These are phyloP conservation scores for Odontomachus brunneus DNA, from an alignment of 1,140 invertebrate genomes.

Conservation along the genomic window DNA sequence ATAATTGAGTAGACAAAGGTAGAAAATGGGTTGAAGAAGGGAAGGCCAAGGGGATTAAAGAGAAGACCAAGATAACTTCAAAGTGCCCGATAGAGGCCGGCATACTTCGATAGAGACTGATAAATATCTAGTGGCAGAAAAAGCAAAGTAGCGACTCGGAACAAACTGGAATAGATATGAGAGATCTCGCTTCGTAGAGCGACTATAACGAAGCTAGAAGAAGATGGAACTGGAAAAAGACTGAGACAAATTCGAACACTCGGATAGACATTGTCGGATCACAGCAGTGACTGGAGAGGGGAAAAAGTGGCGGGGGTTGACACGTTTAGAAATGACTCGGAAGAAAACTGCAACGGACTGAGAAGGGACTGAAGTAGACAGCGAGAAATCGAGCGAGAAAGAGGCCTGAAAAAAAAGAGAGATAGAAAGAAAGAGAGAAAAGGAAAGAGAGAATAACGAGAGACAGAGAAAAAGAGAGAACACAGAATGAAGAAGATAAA, in stretches of 20 bases:
- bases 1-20: background rate
- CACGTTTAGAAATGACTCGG: conserved; percentile 25
- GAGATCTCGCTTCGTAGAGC: background rate
- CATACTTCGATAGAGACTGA: background rate
- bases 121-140: background rate
- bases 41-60: background rate
- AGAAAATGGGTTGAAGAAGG: background rate
- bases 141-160: background rate
- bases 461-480: too few relatives aligned
- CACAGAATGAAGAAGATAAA: too few relatives aligned
- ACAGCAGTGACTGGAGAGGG: conserved; percentile 5
- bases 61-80: background rate
- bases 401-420: background rate
- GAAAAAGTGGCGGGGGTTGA: background rate
- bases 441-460: background rate
- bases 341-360: conserved; percentile 16
- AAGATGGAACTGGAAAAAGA: background rate
- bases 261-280: conserved; percentile 15
- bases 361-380: conserved; percentile 4
- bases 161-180: conserved; percentile 16
- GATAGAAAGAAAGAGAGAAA: conserved; percentile 19
- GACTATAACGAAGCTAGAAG: background rate
- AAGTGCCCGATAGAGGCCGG: background rate
- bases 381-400: conserved; percentile 48
- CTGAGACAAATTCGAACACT: conserved; percentile 15